Base-by-base conservation (phyloP, 2,797 vertebrate genomes). In the Masticophis lateralis region DNA sequence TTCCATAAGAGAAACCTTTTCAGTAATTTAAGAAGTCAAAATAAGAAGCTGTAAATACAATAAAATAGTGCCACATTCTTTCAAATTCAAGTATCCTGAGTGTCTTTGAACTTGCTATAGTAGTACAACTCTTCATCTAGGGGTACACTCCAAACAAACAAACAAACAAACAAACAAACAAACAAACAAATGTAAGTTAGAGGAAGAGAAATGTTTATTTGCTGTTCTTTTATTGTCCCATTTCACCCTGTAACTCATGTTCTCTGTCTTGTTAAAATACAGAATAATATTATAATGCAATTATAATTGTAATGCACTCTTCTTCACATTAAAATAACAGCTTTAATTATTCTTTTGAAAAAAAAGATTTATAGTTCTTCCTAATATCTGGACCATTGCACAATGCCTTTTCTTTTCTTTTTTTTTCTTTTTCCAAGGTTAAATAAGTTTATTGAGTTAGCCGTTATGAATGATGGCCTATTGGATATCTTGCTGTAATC, bases 291-390 rank as follows among this genome's bases (percentile, higher is more conserved):
- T 43, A 47, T 27, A 11, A 47, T 37, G 25, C 7, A 88, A 7
- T 86, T 37, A 61, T 86, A 14, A 90, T 55, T 86, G 53, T n/a
- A 79, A 43, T 37, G 6, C 32, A 79, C 60, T 92, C 2, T 90
- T 61, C 88, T 74, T 43, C 56, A 56, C 32, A 61, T n/a, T 25
- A 28, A 59, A 2, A 3, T 91, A 92, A 60, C 66, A 32, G 37
- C 11, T 59, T 22, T 90, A 51, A 37, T 28, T 59, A 69, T 69
- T 60, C 12, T 91, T 61, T 20, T 66, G 22, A 3, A 7, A 25
- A 60, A 89, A 8, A 32, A 20, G 4, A 92, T 93, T 74, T 3
- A 0, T 0, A 0, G 43, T 43, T 20, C 8, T 0, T 51, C 5
- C 28, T 25, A 90, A 0, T 43, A 43, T 14, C 53, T 69, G 0